A percentile compares a stretch with the other conserved stretches of the same genome.
phyloP scores from a whole-genome alignment of 2,888 invertebrate species.

The Dione vanillae region DNA sequence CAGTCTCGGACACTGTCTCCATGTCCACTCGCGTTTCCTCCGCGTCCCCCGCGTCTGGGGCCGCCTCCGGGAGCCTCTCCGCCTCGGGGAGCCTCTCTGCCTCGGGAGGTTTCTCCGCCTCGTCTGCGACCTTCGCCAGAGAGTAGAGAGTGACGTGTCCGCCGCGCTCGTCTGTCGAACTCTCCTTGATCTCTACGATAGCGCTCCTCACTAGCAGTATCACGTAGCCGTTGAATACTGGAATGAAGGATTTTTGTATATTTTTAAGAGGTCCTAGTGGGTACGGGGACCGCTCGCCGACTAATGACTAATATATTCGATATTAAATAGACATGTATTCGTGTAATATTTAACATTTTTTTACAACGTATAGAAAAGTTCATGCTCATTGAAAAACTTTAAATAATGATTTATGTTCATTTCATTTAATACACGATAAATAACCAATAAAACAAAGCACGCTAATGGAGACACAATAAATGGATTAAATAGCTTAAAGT shows the following conservation, averaged over 20 bases:
- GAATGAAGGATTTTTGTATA: conserved; percentile 42
- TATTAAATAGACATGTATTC: no score
- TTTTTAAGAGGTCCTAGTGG: no score
- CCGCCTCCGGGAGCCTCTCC: conserved; percentile 41
- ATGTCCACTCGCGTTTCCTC: conserved; percentile 46
- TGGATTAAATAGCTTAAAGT: no score
- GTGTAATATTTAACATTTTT: no score
- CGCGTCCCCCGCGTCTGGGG: conserved; percentile 6
- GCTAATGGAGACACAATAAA: no score
- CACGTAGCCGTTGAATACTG: conserved; percentile 67
- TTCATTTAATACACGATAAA: no score
- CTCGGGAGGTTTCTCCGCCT: conserved; percentile 38
- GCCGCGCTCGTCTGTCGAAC: conserved; percentile 49
- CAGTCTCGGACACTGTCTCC: conserved; percentile 53
- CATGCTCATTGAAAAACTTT: no score
- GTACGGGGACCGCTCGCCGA: no score
- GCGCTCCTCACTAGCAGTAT: conserved; percentile 64
- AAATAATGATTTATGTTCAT: no score
- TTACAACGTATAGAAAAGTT: no score
- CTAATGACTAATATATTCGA: no score
- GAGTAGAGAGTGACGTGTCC: conserved; percentile 46
- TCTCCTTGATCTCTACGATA: conserved; percentile 63
- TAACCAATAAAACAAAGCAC: no score
- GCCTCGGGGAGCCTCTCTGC: conserved; percentile 47
- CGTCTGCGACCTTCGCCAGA: conserved; percentile 37